Evolutionary conservation across 1,140 invertebrate species (phyloP).

Genomic region (Platyscapa corneri): DNA sequence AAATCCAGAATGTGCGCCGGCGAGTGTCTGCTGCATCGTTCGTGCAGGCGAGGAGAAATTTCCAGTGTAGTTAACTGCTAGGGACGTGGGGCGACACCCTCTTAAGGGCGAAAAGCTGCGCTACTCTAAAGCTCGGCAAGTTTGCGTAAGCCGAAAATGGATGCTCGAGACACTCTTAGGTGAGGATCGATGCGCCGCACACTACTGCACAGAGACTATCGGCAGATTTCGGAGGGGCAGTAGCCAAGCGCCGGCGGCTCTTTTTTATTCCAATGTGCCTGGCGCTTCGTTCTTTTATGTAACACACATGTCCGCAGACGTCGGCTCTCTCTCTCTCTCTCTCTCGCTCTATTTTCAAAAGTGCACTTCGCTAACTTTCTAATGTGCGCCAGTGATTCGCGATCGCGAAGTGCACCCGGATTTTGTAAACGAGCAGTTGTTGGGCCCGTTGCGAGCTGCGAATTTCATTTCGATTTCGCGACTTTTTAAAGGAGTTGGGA

Average conservation of each 20-base stretch:
- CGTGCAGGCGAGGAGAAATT: not conserved
- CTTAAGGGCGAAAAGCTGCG: not conserved
- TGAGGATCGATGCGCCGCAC: not conserved
- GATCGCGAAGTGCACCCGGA: too few species aligned
- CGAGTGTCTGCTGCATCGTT: too few species aligned
- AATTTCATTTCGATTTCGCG: too few species aligned
- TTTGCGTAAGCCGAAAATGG: conserved; percentile 4
- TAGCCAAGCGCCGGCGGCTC: not conserved
- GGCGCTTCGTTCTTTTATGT: not conserved
- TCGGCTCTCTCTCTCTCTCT: too few species aligned
- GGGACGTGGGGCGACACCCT: not conserved
- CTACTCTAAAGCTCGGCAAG: not conserved
- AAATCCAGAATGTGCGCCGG: not conserved
- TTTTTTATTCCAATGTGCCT: not conserved
- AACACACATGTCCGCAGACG: not conserved
- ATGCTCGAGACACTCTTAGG: not conserved
- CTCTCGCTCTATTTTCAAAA: too few species aligned
- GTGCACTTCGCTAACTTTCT: not conserved
- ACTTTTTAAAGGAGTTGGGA: too few species aligned
- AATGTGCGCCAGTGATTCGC: not conserved
- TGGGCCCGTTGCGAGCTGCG: too few species aligned
- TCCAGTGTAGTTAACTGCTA: not conserved
- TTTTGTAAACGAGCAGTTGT: too few species aligned
- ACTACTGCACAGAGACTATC: not conserved
- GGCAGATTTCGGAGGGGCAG: not conserved